Percentiles rank a stretch among this genome's conserved stretches.
phyloP scores from a whole-genome alignment of 2,797 vertebrate genomes.

The Argentina silus region DNA sequence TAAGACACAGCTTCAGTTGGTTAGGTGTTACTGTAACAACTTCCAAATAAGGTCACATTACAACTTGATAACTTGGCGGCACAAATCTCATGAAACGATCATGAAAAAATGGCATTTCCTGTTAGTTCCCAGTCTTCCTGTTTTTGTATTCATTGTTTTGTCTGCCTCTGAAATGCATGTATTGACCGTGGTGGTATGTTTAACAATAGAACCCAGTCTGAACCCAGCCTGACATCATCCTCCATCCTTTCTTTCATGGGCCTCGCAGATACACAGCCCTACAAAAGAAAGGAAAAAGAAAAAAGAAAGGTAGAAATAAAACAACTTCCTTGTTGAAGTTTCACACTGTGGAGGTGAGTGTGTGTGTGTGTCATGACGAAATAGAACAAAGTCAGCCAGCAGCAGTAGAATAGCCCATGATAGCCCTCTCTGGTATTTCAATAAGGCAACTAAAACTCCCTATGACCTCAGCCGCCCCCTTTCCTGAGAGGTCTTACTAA shows the following conservation, averaged over 20 bases:
- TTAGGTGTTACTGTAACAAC: neutral
- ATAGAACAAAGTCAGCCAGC: constrained; percentile 1
- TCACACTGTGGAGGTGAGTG: neutral
- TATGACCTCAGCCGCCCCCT: neutral
- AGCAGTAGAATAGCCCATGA: constrained; percentile 5
- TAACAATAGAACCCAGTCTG: neutral
- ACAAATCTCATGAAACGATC: neutral
- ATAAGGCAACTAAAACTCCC: neutral
- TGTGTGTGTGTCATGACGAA: neutral
- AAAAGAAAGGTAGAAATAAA: too few species aligned
- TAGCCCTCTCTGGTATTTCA: neutral
- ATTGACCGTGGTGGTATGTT: constrained; percentile 4
- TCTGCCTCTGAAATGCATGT: constrained; percentile 5
- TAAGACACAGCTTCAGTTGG: neutral
- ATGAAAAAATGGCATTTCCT: constrained; percentile 13
- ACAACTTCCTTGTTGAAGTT: neutral
- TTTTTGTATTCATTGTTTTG: constrained; percentile 21
- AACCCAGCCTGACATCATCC: constrained; percentile 17
- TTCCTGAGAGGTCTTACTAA: neutral
- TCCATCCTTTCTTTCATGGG: neutral
- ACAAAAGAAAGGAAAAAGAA: too few species aligned
- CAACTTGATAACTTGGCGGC: neutral
- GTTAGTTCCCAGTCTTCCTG: constrained; percentile 2
- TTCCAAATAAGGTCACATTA: constrained; percentile 7
- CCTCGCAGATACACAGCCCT: neutral